Evolutionary conservation across 2,888 invertebrate genomes (phyloP), one percentile per base, ranked within the genome.

Genomic region (Ophion ventricosus): DNA sequence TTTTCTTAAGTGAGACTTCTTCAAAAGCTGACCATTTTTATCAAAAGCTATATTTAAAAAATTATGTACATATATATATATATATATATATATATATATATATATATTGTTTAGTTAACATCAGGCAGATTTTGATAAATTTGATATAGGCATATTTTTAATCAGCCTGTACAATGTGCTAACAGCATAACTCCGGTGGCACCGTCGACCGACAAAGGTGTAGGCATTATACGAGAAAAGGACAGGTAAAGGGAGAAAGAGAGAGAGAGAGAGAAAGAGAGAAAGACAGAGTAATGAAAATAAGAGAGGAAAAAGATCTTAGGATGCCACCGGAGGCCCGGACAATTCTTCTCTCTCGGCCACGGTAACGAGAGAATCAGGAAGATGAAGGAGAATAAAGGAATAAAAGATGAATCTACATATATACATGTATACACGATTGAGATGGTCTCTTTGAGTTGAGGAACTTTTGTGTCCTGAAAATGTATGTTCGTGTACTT

Each of bases 321-420:
- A 17, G 61, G 80, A 84, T 69, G 80, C 72, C 67, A 67, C 72
- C 73, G 66, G 73, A 63, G 76, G 69, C 75, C 40, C 63, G 64
- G 73, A 77, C 67, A 73, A 64, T 80, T 80, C 57, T 80, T 20
- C 72, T 80, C 57, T 72, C 67, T 70, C 49, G 66, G 57, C n/a
- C 25, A 35, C 73, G 61, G 76, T 67, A 76, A 72, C 70, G 80
- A 80, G 67, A 73, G 80, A 80, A 83, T 54, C 73, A 73, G 73
- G 73, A 77, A 76, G 64, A 83, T 56, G 80, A 73, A 54, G 61
- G 35, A 72, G 72, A 49, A 73, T 57, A 73, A 72, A 59, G 40
- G 29, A 49, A 23, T 25, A 59, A 61, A 77, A 70, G 20, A 63
- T 64, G 17, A n/a, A 74, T 54, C 59, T 54, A 64, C 23, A 40